Conservation (phyloP, 2,113 vertebrate genomes). For the Xenopus tropicalis region DNA sequence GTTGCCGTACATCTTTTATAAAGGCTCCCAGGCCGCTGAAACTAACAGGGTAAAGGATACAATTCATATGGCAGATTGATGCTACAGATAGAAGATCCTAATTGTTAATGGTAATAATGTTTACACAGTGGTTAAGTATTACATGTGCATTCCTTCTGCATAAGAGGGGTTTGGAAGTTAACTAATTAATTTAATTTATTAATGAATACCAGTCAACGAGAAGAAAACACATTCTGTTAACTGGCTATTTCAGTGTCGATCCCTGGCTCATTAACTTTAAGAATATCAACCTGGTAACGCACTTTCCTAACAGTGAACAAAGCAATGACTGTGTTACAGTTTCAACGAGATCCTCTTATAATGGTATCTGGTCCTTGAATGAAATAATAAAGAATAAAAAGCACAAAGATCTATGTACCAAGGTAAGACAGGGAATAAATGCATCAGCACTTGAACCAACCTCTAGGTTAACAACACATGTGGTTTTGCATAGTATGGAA, state of each 20-base stretch:
- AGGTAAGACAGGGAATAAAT: constrained; percentile 26
- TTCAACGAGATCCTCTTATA: constrained; percentile 11
- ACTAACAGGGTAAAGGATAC: constrained; percentile 15
- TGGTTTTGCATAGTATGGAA: background rate
- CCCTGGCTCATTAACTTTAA: constrained; percentile 42
- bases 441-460: constrained; percentile 29
- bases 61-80: constrained; percentile 52
- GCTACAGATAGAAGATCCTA: constrained; percentile 45
- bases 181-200: constrained; percentile 59
- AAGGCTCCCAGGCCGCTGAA: constrained; percentile 28
- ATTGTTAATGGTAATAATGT: constrained; percentile 51
- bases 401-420: constrained; percentile 27
- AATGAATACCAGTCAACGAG: constrained; percentile 51
- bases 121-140: constrained; percentile 45
- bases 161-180: constrained; percentile 45
- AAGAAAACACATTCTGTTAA: constrained; percentile 46
- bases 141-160: constrained; percentile 49
- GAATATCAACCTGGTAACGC: constrained; percentile 3
- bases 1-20: constrained; percentile 20
- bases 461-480: constrained; percentile 15
- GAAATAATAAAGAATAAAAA: constrained; percentile 27
- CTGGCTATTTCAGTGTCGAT: constrained; percentile 37
- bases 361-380: constrained; percentile 34
- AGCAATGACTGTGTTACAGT: constrained; percentile 16
- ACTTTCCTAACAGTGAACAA: accelerated